Conservation (phyloP, 2,888 invertebrate species). For the Abrostola triplasia region DNA sequence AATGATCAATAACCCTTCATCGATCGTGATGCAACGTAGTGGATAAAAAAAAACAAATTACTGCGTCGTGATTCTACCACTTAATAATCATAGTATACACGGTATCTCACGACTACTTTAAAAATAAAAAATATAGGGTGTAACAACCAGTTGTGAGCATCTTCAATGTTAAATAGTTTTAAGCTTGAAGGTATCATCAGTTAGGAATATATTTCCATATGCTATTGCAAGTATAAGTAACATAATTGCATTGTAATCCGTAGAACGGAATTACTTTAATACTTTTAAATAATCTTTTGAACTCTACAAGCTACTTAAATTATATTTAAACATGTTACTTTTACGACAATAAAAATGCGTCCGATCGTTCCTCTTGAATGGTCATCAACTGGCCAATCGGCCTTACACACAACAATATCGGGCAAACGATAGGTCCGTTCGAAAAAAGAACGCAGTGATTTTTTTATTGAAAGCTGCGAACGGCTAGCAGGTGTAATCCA, state of each 20-base stretch:
- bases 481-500: constrained; percentile 87
- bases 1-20: constrained; percentile 84
- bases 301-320: neutral
- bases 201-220: constrained; percentile 1
- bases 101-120: constrained; percentile 87
- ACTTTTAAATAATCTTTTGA: too few relatives aligned
- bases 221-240: too few relatives aligned
- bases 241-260: too few relatives aligned
- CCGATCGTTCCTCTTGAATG: neutral
- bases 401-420: constrained; percentile 72
- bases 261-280: too few relatives aligned
- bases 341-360: neutral
- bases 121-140: constrained; percentile 72
- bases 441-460: constrained; percentile 82
- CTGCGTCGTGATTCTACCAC: constrained; percentile 84
- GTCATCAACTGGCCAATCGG: constrained; percentile 37
- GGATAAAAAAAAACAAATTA: constrained; percentile 75
- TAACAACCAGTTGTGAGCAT: constrained; percentile 48
- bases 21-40: constrained; percentile 73
- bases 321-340: neutral
- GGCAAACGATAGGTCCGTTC: constrained; percentile 74
- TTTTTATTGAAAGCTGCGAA: constrained; percentile 86
- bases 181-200: constrained; percentile 14
- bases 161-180: constrained; percentile 40
- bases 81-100: constrained; percentile 84